Evolutionary conservation across 2,797 vertebrate genomes (phyloP).

Genomic region (Coilia nasus): DNA sequence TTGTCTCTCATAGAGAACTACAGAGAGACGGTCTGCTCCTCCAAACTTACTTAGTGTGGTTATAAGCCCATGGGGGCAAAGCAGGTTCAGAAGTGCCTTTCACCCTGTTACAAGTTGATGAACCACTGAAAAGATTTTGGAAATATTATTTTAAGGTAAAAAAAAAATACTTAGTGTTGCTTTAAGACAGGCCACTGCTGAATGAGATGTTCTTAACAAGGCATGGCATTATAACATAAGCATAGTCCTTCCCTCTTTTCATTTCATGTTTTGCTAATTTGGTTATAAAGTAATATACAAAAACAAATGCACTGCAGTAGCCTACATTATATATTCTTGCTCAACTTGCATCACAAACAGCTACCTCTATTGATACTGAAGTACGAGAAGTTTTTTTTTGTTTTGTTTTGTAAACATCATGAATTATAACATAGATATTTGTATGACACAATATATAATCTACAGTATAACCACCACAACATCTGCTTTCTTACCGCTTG

Average conservation of each 20-base stretch:
- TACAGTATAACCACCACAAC: background rate
- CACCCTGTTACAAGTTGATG: no score
- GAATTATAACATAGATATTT: conserved; percentile 40
- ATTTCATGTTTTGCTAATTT: conserved; percentile 65
- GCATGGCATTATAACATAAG: conserved; percentile 49
- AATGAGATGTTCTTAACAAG: conserved; percentile 43
- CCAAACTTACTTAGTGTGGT: no score
- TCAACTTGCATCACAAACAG: conserved; percentile 53
- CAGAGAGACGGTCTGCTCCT: no score
- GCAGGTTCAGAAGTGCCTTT: no score
- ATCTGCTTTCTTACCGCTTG: background rate
- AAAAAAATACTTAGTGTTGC: no score
- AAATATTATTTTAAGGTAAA: no score
- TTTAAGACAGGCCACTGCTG: conserved; percentile 41
- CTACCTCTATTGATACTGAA: conserved; percentile 54
- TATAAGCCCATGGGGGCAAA: no score
- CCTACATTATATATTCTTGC: conserved; percentile 52
- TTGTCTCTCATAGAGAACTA: no score
- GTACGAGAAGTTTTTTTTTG: conserved; percentile 32
- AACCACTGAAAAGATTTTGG: no score
- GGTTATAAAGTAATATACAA: conserved; percentile 52
- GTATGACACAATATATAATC: conserved; percentile 16
- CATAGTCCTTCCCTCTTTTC: background rate
- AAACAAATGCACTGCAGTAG: conserved; percentile 54
- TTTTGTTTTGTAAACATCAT: conserved; percentile 61